Percentiles rank a stretch among this genome's conserved stretches.
Evolutionary conservation across 2,888 invertebrate species (phyloP).

Genomic region (Lumbricus terrestris): DNA sequence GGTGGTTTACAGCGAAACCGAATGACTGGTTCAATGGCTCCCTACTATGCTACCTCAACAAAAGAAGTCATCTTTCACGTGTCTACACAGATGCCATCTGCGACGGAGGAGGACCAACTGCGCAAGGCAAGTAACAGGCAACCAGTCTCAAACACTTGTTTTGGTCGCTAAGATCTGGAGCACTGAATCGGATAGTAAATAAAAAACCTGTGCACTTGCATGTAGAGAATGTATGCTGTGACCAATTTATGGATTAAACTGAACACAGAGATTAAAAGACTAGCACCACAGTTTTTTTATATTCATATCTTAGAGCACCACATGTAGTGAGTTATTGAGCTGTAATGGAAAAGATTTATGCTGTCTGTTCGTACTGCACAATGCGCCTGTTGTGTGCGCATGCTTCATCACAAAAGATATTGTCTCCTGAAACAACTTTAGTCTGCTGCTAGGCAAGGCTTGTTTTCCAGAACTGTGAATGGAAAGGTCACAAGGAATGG

Average conservation of each 20-base stretch:
- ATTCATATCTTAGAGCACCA: neutral
- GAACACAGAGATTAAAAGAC: neutral
- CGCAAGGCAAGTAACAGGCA: conserved; percentile 47
- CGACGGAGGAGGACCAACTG: conserved; percentile 63
- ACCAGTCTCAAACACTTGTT: neutral
- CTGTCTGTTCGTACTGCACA: neutral
- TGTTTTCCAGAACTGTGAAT: neutral
- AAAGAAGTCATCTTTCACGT: conserved; percentile 82
- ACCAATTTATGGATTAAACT: neutral
- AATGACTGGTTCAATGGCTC: conserved; percentile 83
- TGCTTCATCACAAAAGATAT: neutral
- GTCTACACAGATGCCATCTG: conserved; percentile 92
- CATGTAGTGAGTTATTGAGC: neutral
- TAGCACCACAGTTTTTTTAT: neutral
- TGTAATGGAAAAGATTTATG: neutral
- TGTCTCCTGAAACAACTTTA: neutral
- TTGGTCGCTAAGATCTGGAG: neutral
- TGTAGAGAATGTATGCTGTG: neutral
- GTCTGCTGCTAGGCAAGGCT: neutral
- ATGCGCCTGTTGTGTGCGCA: neutral
- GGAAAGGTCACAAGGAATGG: neutral
- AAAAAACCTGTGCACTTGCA: neutral
- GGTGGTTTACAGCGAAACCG: conserved; percentile 79
- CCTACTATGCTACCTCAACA: conserved; percentile 90
- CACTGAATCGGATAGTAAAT: neutral